phyloP scores from a whole-genome alignment of 2,797 vertebrate species.

The Semaprochilodus insignis region DNA sequence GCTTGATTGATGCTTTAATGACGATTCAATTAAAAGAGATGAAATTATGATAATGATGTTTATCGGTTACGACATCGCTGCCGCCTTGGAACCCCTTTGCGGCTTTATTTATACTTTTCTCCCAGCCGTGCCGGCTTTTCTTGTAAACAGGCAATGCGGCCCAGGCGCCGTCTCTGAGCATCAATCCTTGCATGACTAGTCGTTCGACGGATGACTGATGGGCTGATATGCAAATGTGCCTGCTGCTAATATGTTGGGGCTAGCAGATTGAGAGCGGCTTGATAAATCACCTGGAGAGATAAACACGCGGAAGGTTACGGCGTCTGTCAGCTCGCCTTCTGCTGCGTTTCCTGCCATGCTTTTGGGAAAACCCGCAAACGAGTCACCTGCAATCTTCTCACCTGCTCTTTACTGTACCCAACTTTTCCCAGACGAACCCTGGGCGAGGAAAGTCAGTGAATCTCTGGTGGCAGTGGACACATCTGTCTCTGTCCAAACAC shows the following conservation, averaged over 20 bases:
- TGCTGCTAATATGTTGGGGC: slow-evolving; percentile 43
- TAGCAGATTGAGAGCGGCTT: slow-evolving; percentile 52
- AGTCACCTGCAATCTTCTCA: slow-evolving; percentile 43
- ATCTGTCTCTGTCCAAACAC: slow-evolving; percentile 66
- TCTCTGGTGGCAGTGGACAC: slow-evolving; percentile 58
- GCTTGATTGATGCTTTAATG: slow-evolving; percentile 23
- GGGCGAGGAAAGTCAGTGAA: slow-evolving; percentile 55
- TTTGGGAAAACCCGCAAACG: slow-evolving; percentile 6
- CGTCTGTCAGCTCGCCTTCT: slow-evolving; percentile 52
- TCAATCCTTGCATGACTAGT: slow-evolving; percentile 28
- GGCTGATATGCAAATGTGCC: slow-evolving; percentile 53
- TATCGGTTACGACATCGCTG: not conserved
- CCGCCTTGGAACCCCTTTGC: not conserved
- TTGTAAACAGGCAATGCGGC: not conserved
- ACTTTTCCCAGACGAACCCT: slow-evolving; percentile 11
- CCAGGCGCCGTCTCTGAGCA: not conserved
- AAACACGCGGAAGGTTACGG: slow-evolving; percentile 51
- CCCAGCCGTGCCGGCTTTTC: not conserved
- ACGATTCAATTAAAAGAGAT: slow-evolving; percentile 22
- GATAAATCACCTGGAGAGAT: slow-evolving; percentile 59
- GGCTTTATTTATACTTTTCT: not conserved
- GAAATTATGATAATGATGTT: slow-evolving; percentile 21
- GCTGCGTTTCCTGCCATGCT: slow-evolving; percentile 4
- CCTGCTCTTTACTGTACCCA: slow-evolving; percentile 35
- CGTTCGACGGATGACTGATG: slow-evolving; percentile 44